These are phyloP conservation scores for Microplitis demolitor DNA, from an alignment of 1,140 invertebrate species.

Conservation along the genomic window DNA sequence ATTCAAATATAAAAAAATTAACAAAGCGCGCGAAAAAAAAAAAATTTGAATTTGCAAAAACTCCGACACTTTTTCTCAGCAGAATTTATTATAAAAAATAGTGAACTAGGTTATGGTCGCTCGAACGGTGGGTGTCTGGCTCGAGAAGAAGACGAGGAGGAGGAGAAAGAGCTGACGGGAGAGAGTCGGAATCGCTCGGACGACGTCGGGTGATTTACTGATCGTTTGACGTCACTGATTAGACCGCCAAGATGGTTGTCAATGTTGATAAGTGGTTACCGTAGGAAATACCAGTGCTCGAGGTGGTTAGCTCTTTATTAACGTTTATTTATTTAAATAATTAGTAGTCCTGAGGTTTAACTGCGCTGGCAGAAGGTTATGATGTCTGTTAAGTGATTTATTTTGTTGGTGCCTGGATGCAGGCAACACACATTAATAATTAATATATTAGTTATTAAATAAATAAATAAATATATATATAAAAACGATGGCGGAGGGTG, in stretches of 20 bases:
- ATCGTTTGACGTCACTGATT: conserved; percentile 38
- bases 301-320: conserved; percentile 34
- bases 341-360: too few species aligned
- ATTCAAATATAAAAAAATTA: too few species aligned
- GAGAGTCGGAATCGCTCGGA: neutral
- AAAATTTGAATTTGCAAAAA: too few species aligned
- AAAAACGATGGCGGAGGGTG: conserved; percentile 57
- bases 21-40: too few species aligned
- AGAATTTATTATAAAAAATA: neutral
- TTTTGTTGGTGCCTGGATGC: conserved; percentile 41
- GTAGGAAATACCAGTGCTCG: too few species aligned
- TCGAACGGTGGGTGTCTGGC: neutral
- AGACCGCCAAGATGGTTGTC: conserved; percentile 43
- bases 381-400: conserved; percentile 39
- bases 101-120: neutral
- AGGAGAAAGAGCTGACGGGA: neutral
- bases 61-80: too few species aligned
- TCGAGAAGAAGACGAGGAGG: neutral
- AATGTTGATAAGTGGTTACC: conserved; percentile 39
- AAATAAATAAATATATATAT: too few species aligned
- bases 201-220: neutral
- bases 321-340: neutral
- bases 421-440: neutral
- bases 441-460: too few species aligned
- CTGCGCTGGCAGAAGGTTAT: conserved; percentile 7